Evolutionary conservation across 2,888 invertebrate species (phyloP).

Genomic region (Acrocera orbiculus): DNA sequence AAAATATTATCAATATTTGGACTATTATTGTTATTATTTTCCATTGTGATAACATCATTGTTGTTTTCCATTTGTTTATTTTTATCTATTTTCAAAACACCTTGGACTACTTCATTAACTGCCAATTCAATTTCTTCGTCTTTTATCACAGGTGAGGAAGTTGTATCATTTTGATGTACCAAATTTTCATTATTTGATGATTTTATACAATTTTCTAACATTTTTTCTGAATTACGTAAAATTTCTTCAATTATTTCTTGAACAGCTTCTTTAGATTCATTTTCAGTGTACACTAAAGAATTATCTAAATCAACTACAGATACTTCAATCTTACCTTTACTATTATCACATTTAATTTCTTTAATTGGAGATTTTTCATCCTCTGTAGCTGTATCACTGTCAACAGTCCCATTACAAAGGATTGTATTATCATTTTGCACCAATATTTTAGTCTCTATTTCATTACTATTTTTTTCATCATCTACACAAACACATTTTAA

Average conservation of each 20-base stretch:
- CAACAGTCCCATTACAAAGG: conserved; percentile 19
- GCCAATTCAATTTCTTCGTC: conserved; percentile 37
- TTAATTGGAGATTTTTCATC: conserved; percentile 10
- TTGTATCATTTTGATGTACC: conserved; percentile 11
- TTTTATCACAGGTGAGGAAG: conserved; percentile 32
- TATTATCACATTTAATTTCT: conserved; percentile 19
- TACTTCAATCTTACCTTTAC: too few species aligned
- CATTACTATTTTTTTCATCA: conserved; percentile 5
- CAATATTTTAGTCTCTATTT: too few species aligned
- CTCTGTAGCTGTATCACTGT: conserved; percentile 8
- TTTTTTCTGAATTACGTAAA: conserved; percentile 34
- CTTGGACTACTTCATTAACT: conserved; percentile 35
- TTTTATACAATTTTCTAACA: conserved; percentile 31
- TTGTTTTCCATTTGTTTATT: conserved; percentile 11
- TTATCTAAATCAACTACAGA: too few species aligned
- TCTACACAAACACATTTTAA: conserved; percentile 18
- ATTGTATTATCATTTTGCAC: conserved; percentile 25
- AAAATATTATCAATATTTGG: too few species aligned
- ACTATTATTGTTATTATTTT: conserved; percentile 1
- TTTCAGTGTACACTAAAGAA: too few species aligned
- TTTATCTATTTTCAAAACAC: conserved; percentile 31
- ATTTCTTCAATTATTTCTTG: conserved; percentile 37
- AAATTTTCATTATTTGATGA: conserved; percentile 21
- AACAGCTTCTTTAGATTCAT: conserved; percentile 31
- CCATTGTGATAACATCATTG: conserved; percentile 1